Evolutionary conservation across 1,140 invertebrate species (phyloP).

Genomic region (Anagrus nilaparvatae): DNA sequence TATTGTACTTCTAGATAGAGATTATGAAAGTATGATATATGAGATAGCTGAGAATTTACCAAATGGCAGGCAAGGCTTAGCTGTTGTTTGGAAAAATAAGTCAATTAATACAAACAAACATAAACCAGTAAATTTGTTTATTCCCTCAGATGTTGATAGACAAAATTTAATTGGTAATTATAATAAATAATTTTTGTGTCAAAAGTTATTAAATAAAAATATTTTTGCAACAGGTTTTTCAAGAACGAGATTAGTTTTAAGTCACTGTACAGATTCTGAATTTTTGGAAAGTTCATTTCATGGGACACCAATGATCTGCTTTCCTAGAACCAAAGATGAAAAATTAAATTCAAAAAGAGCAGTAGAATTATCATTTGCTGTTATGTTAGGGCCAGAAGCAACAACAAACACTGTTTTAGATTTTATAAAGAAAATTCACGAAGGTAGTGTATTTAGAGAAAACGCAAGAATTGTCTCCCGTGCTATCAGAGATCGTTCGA

Average conservation of each 20-base stretch:
- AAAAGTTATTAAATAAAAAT: not conserved
- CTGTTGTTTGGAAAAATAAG: constrained; percentile 32
- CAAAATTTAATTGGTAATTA: constrained; percentile 36
- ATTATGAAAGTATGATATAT: constrained; percentile 23
- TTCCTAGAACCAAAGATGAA: constrained; percentile 31
- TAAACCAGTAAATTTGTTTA: constrained; percentile 30
- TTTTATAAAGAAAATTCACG: constrained; percentile 23
- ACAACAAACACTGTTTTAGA: constrained; percentile 17
- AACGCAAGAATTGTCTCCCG: constrained; percentile 29
- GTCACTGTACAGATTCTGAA: constrained; percentile 35
- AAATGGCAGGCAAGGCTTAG: constrained; percentile 30
- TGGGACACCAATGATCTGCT: constrained; percentile 36
- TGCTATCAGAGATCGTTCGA: constrained; percentile 32
- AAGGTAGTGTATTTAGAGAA: constrained; percentile 27
- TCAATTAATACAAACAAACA: constrained; percentile 13
- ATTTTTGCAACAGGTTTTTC: constrained; percentile 26
- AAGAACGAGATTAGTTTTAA: constrained; percentile 30
- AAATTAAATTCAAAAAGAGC: constrained; percentile 26
- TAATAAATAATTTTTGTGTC: not conserved
- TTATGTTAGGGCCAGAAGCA: constrained; percentile 17
- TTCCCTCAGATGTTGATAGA: constrained; percentile 26
- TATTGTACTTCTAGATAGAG: constrained; percentile 27
- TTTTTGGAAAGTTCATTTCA: constrained; percentile 34
- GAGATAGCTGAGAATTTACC: constrained; percentile 28
- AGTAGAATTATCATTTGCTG: constrained; percentile 29